Base-by-base conservation (phyloP, 23 tunicate genomes). In the Ciona savignyi region DNA sequence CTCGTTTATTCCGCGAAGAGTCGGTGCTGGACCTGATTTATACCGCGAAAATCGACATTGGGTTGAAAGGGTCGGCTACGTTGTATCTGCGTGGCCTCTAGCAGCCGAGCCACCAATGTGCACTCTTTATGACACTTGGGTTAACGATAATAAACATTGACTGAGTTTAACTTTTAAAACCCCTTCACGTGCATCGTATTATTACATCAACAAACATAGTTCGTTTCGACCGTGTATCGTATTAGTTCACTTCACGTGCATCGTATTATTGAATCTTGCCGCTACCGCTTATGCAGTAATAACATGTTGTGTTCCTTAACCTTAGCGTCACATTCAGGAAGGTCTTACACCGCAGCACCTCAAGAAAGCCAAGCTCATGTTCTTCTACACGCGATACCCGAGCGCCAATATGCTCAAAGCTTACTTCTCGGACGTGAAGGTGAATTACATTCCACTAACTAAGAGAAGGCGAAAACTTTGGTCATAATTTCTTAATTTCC, bases 281-380 rank as follows among this genome's bases (percentile, higher is more conserved):
- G n/a, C n/a, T n/a, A n/a, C n/a, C n/a, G n/a, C n/a, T n/a, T n/a
- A n/a, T n/a, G n/a, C n/a, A n/a, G n/a, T n/a, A n/a, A n/a, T n/a
- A n/a, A n/a, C n/a, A 42, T 26, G 20, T 34, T 42, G 61, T 62
- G 3, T 67, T 82, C 68, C 87, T 75, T 82, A 68, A 82, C 80
- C 29, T 48, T 27, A 2, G 27, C 51, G 27, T 31, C 33, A 88
- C 96, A 68, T 74, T 4, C 99, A 95, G 71, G 99, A 95, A 75
- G 95, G 95, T 32, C 72, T 95, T 28, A 87, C 95, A 20, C 95
- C 99, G 4, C 95, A 78, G 29, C 99, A 95, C 65, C 70, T 95
- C 76, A 95, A 95, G 74, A 95, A 95, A 63, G 99, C 99, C 27
- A 95, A 95, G 70, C 62, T 95, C 51, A 95, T 95, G 83, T 95